phyloP scores from a whole-genome alignment of 2,113 vertebrate species.

The Noctilio leporinus region DNA sequence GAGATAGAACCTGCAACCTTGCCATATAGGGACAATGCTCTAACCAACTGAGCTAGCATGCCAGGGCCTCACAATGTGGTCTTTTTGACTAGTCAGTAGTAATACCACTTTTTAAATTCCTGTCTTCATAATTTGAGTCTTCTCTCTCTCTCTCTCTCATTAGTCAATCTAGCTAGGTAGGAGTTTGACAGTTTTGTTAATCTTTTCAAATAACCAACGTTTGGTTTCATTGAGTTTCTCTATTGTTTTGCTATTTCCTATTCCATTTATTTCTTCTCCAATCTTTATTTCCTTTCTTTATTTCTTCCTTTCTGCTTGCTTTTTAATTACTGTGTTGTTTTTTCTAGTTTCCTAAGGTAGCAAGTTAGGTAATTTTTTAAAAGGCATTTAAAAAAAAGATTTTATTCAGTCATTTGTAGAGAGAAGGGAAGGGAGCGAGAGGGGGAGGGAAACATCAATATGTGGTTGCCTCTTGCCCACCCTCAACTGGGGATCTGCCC shows the following conservation, averaged over 20 bases:
- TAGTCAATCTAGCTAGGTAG: not conserved
- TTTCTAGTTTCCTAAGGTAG: not conserved
- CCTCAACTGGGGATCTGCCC: too few species aligned
- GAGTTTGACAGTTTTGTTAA: not conserved
- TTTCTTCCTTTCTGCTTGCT: not conserved
- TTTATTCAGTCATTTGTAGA: too few species aligned
- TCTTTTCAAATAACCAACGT: not conserved
- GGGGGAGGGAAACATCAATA: too few species aligned
- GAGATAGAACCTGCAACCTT: too few species aligned
- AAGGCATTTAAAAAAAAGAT: too few species aligned
- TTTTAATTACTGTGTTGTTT: not conserved
- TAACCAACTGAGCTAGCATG: not conserved
- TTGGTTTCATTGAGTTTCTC: not conserved
- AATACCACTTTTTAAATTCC: not conserved
- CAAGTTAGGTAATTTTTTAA: too few species aligned
- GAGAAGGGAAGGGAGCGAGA: too few species aligned
- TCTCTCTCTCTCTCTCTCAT: not conserved
- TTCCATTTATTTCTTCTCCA: not conserved
- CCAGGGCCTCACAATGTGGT: not conserved
- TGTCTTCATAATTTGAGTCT: slow-evolving; percentile 3
- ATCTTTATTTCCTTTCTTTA: not conserved
- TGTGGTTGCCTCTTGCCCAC: too few species aligned
- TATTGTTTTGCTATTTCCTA: not conserved
- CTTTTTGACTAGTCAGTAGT: not conserved
- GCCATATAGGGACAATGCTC: too few species aligned